A percentile compares a stretch with the other conserved stretches of the same genome.
Conservation (phyloP, 2,113 vertebrate species). For the Eptesicus fuscus region DNA sequence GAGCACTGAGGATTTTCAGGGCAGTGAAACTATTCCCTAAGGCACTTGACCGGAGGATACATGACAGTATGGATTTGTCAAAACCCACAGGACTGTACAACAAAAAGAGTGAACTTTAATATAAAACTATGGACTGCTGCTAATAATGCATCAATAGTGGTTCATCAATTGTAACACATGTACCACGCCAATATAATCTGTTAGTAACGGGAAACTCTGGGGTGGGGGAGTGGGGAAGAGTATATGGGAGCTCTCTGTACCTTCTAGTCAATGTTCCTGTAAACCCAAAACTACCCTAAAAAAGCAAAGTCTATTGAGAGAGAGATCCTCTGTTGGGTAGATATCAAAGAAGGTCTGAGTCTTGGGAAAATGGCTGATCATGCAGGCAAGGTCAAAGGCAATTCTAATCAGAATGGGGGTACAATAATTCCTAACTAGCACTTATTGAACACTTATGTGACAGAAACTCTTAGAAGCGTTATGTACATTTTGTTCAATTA, state of each 20-base stretch:
- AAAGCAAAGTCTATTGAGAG: neutral
- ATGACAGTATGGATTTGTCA: neutral
- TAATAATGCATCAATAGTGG: neutral
- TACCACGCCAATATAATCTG: neutral
- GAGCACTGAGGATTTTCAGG: neutral
- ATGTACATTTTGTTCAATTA: neutral
- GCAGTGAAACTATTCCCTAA: neutral
- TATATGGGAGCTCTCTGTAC: neutral
- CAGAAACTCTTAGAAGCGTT: neutral
- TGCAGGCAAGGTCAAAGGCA: neutral
- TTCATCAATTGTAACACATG: neutral
- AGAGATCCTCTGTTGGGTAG: neutral
- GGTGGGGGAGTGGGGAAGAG: neutral
- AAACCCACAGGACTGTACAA: neutral
- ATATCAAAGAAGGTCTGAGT: neutral
- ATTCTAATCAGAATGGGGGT: neutral
- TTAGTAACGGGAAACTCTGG: neutral
- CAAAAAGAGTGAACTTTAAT: neutral
- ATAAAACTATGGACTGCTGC: neutral
- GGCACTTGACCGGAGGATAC: too few species aligned
- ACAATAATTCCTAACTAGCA: neutral
- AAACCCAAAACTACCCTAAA: neutral
- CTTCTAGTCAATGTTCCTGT: neutral
- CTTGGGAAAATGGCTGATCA: neutral
- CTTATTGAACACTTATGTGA: neutral